These are phyloP conservation scores for Melopsittacus undulatus DNA, from an alignment of 2,797 vertebrate genomes.

Conservation along the genomic window DNA sequence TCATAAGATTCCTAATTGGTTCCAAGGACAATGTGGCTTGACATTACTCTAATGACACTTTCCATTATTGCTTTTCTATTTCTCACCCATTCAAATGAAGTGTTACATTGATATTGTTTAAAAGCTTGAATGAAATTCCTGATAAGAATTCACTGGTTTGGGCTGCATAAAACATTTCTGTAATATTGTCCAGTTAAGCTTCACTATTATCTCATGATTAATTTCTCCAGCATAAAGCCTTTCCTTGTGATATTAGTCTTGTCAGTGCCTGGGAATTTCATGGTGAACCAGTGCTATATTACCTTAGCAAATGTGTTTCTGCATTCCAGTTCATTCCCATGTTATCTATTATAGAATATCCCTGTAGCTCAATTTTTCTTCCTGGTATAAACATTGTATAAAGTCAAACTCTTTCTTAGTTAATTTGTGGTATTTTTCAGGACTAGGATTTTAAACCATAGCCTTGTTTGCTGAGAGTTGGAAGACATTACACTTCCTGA, in stretches of 20 bases:
- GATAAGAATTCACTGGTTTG: not conserved
- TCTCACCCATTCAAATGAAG: not conserved
- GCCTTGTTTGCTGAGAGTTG: not conserved
- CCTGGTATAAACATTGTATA: not conserved
- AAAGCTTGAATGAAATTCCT: not conserved
- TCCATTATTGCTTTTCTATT: conserved; percentile 5
- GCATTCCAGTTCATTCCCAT: not conserved
- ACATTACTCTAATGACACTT: not conserved
- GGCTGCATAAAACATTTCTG: not conserved
- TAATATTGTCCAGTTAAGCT: not conserved
- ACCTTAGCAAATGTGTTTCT: not conserved
- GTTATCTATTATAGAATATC: not conserved
- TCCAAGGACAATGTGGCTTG: not conserved
- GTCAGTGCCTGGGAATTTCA: not conserved
- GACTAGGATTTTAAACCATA: not conserved
- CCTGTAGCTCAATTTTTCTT: not conserved
- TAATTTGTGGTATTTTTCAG: not conserved
- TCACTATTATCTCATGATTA: not conserved
- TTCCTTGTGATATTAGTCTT: not conserved
- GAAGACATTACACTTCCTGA: not conserved
- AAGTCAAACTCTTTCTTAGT: not conserved
- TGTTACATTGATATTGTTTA: not conserved
- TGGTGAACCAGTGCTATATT: not conserved
- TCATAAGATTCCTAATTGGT: not conserved
- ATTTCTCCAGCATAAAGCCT: not conserved